Base-by-base conservation (phyloP, 2,888 invertebrate genomes). In the Monoplex corrugatus region DNA sequence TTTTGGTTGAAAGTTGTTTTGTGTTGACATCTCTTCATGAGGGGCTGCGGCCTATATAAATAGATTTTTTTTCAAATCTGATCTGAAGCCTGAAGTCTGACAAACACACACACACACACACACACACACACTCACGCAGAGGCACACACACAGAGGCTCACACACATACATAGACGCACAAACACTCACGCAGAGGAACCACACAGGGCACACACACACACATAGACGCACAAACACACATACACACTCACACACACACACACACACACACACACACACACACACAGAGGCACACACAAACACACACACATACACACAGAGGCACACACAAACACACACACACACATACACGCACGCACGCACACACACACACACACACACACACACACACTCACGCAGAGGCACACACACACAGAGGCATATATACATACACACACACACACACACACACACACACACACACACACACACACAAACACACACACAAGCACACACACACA, bases 321-420 rank as follows among this genome's bases (percentile, higher is more conserved):
- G 35, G 35, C 72, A 68, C 28, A 68, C 63, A 32, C 32, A 13
- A 32, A 32, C 72, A 8, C 35, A 32, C 16, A 35, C 72, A 35
- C 35, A 72, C 72, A 2, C 72, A 72, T 23, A 32, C 72, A 72
- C 35, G 16, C 72, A 32, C 72, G 16, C 72, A 32, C 35, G 2
- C 72, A 13, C 72, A 72, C 32, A 72, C 72, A 72, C 72, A 72
- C 72, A 72, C 72, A 72, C 72, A 72, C 72, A 72, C 72, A 72
- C 72, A 72, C 72, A 72, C 32, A 72, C 72, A 72, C 72, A 72
- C 32, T 35, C 72, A 72, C 72, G 35, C 72, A 72, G 35, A 32
- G 35, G 35, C 72, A 32, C 72, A 72, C 72, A 72, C 72, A 72
- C 72, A 72, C 72, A 68, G 23, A 68, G 3, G 28, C 63, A 68